phyloP scores from a whole-genome alignment of 2,113 vertebrate genomes.

The Pomatostomus ruficeps region DNA sequence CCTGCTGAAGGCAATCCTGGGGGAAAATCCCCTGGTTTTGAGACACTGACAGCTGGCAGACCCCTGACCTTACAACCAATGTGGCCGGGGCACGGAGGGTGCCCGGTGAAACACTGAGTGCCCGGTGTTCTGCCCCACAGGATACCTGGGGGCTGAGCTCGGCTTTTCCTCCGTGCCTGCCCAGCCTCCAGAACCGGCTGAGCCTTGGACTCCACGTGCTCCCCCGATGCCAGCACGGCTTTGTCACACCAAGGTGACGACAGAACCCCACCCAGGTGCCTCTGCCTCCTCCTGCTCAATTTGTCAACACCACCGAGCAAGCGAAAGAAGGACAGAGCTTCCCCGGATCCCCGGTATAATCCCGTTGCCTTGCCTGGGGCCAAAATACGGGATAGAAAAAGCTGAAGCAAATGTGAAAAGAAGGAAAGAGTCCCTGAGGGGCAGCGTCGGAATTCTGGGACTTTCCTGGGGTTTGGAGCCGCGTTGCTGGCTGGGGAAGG shows the following conservation, averaged over 20 bases:
- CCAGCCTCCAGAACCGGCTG: background rate
- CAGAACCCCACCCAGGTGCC: background rate
- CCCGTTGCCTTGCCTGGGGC: background rate
- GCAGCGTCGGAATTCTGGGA: background rate
- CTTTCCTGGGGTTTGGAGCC: background rate
- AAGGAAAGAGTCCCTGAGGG: background rate
- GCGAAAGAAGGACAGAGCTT: background rate
- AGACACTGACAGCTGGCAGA: background rate
- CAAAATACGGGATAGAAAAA: background rate
- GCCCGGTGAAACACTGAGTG: background rate
- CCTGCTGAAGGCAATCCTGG: background rate
- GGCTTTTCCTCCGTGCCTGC: background rate
- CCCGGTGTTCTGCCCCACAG: background rate
- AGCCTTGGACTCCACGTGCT: accelerated
- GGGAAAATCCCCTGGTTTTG: background rate
- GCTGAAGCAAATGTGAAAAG: background rate
- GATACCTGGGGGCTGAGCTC: background rate
- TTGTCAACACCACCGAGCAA: background rate
- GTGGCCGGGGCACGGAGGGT: background rate
- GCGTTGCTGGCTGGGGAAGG: background rate
- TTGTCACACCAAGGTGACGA: background rate
- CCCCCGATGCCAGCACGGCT: background rate
- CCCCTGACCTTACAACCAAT: background rate
- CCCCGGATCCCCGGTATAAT: background rate
- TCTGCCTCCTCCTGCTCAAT: background rate